Conservation (phyloP, 2,113 vertebrate species). For the Mionectes macconnelli region DNA sequence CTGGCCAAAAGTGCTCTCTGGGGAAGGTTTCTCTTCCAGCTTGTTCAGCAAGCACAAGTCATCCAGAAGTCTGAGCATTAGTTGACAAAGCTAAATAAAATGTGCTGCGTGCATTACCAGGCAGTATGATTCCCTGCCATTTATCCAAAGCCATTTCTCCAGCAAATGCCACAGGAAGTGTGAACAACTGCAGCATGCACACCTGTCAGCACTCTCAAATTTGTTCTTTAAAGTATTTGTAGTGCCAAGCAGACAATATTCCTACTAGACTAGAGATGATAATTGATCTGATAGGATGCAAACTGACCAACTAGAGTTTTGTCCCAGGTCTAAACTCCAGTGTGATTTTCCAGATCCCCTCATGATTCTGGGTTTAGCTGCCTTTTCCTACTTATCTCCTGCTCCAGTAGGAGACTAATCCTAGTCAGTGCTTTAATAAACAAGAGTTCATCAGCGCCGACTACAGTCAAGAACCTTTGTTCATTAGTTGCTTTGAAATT, state of each 20-base stretch:
- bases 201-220: not conserved
- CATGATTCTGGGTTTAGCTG: not conserved
- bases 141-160: not conserved
- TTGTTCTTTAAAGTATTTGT: not conserved
- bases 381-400: not conserved
- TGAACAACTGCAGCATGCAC: accelerated
- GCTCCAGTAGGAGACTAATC: not conserved
- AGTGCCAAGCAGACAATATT: not conserved
- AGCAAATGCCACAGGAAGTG: not conserved
- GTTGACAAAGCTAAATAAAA: not conserved
- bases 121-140: not conserved
- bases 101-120: not conserved
- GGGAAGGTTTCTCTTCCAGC: not conserved
- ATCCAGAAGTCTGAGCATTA: not conserved
- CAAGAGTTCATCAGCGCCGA: not conserved
- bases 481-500: not conserved
- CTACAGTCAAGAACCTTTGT: not conserved
- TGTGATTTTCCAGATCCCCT: not conserved
- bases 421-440: not conserved
- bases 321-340: not conserved
- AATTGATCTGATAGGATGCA: not conserved
- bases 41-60: not conserved
- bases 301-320: not conserved
- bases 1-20: not conserved
- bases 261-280: not conserved